These are phyloP conservation scores for Arrhamphus sclerolepis DNA, from an alignment of 2,797 vertebrate genomes.

Conservation along the genomic window DNA sequence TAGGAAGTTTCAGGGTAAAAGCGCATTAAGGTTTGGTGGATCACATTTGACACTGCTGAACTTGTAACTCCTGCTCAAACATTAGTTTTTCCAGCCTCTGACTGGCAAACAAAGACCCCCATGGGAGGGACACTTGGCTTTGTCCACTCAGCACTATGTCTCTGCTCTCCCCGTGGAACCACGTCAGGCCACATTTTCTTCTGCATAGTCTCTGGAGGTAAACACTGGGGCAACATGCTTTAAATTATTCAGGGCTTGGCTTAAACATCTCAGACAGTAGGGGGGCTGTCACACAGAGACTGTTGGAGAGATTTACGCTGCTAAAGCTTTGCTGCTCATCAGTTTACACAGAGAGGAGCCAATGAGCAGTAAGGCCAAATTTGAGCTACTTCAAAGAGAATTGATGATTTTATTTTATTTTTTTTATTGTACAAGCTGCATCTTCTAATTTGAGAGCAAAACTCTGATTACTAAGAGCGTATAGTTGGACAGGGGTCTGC, in stretches of 20 bases:
- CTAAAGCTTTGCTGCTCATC: constrained; percentile 55
- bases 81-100: constrained; percentile 61
- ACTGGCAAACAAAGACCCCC: constrained; percentile 60
- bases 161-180: constrained; percentile 47
- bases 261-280: constrained; percentile 53
- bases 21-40: constrained; percentile 34
- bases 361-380: constrained; percentile 27
- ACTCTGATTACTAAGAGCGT: constrained; percentile 11
- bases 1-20: constrained; percentile 7
- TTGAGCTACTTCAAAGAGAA: constrained; percentile 26
- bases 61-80: constrained; percentile 65
- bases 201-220: constrained; percentile 57
- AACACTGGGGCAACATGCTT: constrained; percentile 68
- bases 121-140: constrained; percentile 61
- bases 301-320: constrained; percentile 55
- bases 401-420: constrained; percentile 32
- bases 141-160: constrained; percentile 61
- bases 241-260: constrained; percentile 67
- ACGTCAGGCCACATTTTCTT: constrained; percentile 46
- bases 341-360: constrained; percentile 29
- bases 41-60: constrained; percentile 65
- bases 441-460: constrained; percentile 6
- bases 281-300: constrained; percentile 48
- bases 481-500: constrained; percentile 30
- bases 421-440: constrained; percentile 18